These are phyloP conservation scores for Cephalopachus bancanus DNA, from an alignment of 2,797 vertebrate species.

Conservation along the genomic window DNA sequence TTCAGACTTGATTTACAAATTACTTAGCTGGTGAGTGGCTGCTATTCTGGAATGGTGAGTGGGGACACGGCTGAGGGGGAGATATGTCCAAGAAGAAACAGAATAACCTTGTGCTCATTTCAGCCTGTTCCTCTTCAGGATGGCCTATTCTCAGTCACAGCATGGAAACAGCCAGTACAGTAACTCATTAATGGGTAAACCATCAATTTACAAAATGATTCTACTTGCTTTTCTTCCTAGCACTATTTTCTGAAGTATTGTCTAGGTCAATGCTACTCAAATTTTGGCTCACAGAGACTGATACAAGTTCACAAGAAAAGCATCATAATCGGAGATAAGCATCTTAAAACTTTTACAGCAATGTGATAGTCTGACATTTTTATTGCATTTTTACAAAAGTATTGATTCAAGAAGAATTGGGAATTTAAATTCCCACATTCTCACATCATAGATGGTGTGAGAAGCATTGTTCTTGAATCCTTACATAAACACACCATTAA, in stretches of 20 bases:
- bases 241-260: not conserved
- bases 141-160: not conserved
- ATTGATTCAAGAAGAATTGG: not conserved
- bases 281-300: not conserved
- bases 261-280: not conserved
- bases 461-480: not conserved
- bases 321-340: not conserved
- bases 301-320: not conserved
- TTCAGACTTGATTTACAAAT: not conserved
- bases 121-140: not conserved
- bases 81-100: not conserved
- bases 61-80: not conserved
- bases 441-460: not conserved
- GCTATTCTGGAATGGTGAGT: not conserved
- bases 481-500: not conserved
- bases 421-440: not conserved
- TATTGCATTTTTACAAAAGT: slow-evolving; percentile 23
- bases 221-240: slow-evolving; percentile 9
- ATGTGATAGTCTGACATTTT: not conserved
- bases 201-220: not conserved
- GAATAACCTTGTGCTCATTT: not conserved
- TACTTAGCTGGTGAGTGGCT: not conserved
- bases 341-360: not conserved
- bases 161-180: not conserved
- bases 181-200: not conserved